Conservation (phyloP, 2,797 vertebrate species). For the Glyptemys insculpta region DNA sequence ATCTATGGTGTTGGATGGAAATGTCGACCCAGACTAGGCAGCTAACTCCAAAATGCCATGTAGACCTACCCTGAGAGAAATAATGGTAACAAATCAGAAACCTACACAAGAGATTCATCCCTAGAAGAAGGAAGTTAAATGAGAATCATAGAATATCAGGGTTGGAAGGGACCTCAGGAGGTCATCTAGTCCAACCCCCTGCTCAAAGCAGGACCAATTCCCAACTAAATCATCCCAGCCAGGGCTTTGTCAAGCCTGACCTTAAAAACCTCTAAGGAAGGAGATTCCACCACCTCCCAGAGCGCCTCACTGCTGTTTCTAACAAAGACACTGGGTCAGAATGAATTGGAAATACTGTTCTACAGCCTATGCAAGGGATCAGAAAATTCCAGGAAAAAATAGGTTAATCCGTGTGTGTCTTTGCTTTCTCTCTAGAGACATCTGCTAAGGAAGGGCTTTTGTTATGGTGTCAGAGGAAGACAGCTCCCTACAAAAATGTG, state of each 20-base stretch:
- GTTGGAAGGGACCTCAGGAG: too few species aligned
- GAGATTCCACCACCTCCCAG: too few species aligned
- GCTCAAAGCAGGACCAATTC: too few species aligned
- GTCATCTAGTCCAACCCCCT: too few species aligned
- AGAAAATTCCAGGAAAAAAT: slow-evolving; percentile 11
- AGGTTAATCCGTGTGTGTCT: neutral
- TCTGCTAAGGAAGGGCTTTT: slow-evolving; percentile 98
- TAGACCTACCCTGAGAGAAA: neutral
- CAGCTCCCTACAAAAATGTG: slow-evolving; percentile 98
- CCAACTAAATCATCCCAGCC: too few species aligned
- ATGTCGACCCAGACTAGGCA: neutral
- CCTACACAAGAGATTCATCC: slow-evolving; percentile 6
- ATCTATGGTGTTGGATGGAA: neutral
- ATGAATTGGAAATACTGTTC: neutral
- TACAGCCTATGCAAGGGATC: neutral
- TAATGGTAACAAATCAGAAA: neutral
- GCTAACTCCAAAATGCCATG: neutral
- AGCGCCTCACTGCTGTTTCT: neutral
- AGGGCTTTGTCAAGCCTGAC: too few species aligned
- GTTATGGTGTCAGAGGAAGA: slow-evolving; percentile 99
- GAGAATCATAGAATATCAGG: neutral
- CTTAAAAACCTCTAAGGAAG: too few species aligned
- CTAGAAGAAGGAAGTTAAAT: neutral
- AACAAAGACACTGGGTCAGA: neutral
- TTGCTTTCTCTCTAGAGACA: slow-evolving; percentile 85